Conservation (phyloP, 2,113 vertebrate genomes). For the Pipa parva region DNA sequence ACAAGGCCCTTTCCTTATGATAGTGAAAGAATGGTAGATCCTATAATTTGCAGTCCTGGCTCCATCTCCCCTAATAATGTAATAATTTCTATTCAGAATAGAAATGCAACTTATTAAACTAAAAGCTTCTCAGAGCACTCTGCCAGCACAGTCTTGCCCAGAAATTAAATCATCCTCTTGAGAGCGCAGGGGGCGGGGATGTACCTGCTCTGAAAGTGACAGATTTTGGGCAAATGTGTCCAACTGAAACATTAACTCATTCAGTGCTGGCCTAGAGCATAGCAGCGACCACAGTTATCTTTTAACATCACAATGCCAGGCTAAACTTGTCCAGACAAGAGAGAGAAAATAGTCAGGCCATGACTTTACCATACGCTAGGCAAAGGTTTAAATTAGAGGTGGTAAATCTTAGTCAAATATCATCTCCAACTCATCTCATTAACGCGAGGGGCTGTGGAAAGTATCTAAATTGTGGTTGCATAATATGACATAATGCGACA, state of each 20-base stretch:
- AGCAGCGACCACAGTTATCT: too few relatives aligned
- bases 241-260: conserved; percentile 14
- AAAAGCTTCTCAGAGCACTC: conserved; percentile 33
- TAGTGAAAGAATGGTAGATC: conserved; percentile 1
- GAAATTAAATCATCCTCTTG: conserved; percentile 31
- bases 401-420: too few relatives aligned
- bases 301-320: too few relatives aligned
- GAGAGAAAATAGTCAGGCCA: neutral
- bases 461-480: too few relatives aligned
- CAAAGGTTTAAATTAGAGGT: too few relatives aligned
- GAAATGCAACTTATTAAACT: conserved; percentile 39
- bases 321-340: too few relatives aligned
- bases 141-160: conserved; percentile 33
- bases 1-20: neutral
- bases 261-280: neutral
- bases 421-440: too few relatives aligned
- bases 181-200: neutral
- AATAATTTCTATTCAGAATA: conserved; percentile 14
- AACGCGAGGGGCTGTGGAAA: too few relatives aligned
- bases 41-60: conserved; percentile 23
- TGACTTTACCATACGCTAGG: too few relatives aligned
- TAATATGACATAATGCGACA: too few relatives aligned
- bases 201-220: conserved; percentile 3
- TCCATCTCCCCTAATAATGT: conserved; percentile 20
- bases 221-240: conserved; percentile 4